These are phyloP conservation scores for Cherax quadricarinatus DNA, from an alignment of 1,140 invertebrate genomes.

Conservation along the genomic window DNA sequence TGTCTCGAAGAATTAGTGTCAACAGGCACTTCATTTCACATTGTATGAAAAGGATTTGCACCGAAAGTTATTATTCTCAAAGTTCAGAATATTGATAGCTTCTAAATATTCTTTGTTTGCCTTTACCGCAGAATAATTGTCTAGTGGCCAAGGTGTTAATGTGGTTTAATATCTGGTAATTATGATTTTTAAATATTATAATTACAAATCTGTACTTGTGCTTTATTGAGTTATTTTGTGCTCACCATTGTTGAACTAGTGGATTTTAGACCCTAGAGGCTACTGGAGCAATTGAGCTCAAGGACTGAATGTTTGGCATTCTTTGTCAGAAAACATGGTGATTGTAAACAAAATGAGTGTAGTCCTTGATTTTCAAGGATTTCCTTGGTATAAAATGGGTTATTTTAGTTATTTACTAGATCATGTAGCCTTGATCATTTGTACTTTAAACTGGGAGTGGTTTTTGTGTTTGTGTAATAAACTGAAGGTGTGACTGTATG, in stretches of 20 bases:
- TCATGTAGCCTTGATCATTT: background rate
- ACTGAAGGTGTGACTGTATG: background rate
- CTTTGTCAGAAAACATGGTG: background rate
- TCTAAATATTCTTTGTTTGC: background rate
- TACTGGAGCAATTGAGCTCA: background rate
- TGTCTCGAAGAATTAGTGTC: too few species aligned
- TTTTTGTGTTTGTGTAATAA: background rate
- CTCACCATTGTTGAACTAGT: background rate
- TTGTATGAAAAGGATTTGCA: background rate
- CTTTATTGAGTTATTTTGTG: too few species aligned
- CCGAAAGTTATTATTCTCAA: background rate
- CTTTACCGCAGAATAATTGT: too few species aligned
- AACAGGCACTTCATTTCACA: background rate
- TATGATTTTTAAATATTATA: too few species aligned
- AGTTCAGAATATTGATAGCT: background rate
- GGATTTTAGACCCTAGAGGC: background rate
- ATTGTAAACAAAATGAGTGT: background rate
- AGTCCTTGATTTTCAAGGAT: background rate
- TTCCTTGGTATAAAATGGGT: background rate
- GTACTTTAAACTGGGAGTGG: background rate
- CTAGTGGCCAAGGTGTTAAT: too few species aligned
- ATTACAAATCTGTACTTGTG: too few species aligned
- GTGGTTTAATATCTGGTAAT: too few species aligned
- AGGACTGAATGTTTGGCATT: background rate
- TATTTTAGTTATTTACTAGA: background rate